phyloP scores from a whole-genome alignment of 2,113 vertebrate species.

The Coptodon bakossiorum region DNA sequence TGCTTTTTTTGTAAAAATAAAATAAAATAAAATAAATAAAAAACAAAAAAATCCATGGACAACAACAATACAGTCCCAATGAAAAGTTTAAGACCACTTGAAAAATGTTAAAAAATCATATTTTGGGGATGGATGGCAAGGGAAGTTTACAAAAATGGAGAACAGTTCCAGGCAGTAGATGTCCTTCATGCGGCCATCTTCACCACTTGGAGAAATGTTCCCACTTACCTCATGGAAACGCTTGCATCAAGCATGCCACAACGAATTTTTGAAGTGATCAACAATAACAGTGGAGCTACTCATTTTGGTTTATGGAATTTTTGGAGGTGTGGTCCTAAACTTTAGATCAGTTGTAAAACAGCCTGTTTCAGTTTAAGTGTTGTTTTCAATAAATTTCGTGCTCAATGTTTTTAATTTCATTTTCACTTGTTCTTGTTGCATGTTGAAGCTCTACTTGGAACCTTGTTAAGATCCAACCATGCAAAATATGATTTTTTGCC shows the following conservation, averaged over 20 bases:
- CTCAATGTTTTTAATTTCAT: background rate
- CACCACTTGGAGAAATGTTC: background rate
- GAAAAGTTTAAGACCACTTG: background rate
- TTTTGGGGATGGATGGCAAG: background rate
- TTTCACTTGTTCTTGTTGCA: background rate
- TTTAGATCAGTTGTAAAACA: background rate
- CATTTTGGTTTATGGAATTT: accelerated
- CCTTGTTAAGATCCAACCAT: background rate
- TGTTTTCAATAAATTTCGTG: background rate
- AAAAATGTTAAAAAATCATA: background rate
- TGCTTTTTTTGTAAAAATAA: background rate
- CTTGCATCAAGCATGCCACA: background rate
- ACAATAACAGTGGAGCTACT: background rate
- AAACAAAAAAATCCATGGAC: background rate
- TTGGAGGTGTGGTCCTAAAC: background rate
- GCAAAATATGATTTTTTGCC: background rate
- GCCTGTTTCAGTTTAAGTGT: background rate
- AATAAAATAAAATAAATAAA: background rate
- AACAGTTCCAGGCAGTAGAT: background rate
- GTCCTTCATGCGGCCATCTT: background rate
- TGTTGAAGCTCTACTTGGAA: background rate
- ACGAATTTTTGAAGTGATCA: background rate
- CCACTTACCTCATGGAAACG: background rate
- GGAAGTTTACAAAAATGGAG: background rate
- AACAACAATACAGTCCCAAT: background rate